Conservation (phyloP, 2,888 invertebrate genomes). For the Ophonus ardosiacus region DNA sequence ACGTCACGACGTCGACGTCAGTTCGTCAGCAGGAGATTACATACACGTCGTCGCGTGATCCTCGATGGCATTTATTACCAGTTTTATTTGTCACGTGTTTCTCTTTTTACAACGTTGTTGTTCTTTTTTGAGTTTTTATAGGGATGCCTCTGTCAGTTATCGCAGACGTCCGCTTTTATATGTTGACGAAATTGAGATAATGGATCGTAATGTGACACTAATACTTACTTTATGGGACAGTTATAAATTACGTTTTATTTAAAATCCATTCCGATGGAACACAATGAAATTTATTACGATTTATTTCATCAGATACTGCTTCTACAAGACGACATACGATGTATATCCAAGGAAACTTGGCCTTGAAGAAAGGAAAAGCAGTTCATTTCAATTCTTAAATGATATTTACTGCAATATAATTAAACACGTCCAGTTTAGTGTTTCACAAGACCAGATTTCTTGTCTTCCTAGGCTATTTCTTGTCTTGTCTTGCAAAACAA, state of each 20-base stretch:
- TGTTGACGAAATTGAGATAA: slow-evolving; percentile 58
- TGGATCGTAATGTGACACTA: slow-evolving; percentile 46
- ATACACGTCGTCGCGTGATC: slow-evolving; percentile 37
- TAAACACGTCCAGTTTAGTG: neutral
- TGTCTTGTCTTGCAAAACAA: too few relatives aligned
- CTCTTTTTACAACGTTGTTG: slow-evolving; percentile 47
- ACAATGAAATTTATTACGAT: slow-evolving; percentile 26
- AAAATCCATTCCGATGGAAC: slow-evolving; percentile 26
- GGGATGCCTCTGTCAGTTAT: slow-evolving; percentile 40
- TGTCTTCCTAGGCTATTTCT: too few relatives aligned
- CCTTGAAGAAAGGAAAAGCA: neutral
- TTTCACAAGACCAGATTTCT: too few relatives aligned
- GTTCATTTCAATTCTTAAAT: neutral
- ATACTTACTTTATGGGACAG: slow-evolving; percentile 52
- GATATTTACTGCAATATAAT: neutral
- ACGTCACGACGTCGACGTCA: slow-evolving; percentile 11
- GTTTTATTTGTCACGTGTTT: slow-evolving; percentile 51
- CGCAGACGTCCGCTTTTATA: slow-evolving; percentile 4
- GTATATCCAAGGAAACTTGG: neutral
- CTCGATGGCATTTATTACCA: slow-evolving; percentile 52
- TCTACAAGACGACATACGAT: neutral
- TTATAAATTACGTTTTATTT: slow-evolving; percentile 52
- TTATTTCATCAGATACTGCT: slow-evolving; percentile 24
- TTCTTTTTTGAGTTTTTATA: slow-evolving; percentile 50
- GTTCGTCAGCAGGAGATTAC: slow-evolving; percentile 41